Evolutionary conservation across 2,797 vertebrate genomes (phyloP), one percentile per base, ranked within the genome.

Genomic region (Agapornis canus): DNA sequence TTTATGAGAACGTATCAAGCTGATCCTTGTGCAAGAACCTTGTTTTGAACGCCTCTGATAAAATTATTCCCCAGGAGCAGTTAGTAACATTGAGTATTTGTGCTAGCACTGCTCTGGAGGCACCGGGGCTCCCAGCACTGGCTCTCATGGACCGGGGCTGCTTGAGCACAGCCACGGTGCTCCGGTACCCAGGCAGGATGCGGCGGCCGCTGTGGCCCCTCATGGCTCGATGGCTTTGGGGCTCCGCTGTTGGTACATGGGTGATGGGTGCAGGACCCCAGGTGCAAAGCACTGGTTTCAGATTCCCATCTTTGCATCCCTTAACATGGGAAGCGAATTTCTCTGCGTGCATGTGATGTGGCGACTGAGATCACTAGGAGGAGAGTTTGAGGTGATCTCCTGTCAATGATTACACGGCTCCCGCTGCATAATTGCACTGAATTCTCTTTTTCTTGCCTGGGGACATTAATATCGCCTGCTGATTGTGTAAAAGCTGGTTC

Each of bases 1-100:
- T 97, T 97, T 96, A 96, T 83, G 25, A 86, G 96, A 96, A 93
- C 79, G n/a, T 92, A 92, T 66, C 85, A 68, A 90, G 93, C 95
- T 97, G 94, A 95, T 94, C 89, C 93, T 92, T 94, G 94, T 84
- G 91, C 92, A 95, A 94, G 92, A 96, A 92, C 86, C 94, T 96
- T 94, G 94, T 94, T 95, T 95, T 77, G 83, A 94, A 87, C 61
- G 78, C 64, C 21, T 77, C 92, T 89, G 92, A 95, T 93, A 56
- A 88, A 95, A 93, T 92, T 93, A 81, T 85, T 95, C 85, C 93
- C 82, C 52, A 85, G 90, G 9, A 89, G 72, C 72, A 23, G 84
- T 89, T 91, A 31, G 92, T 21, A 68, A 7, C 19, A 3, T 59
- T 85, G 22, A 31, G 22, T 37, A 19, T 54, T 92, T 84, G 54